phyloP scores from a whole-genome alignment of 2,113 vertebrate species.

The Oryzias javanicus region DNA sequence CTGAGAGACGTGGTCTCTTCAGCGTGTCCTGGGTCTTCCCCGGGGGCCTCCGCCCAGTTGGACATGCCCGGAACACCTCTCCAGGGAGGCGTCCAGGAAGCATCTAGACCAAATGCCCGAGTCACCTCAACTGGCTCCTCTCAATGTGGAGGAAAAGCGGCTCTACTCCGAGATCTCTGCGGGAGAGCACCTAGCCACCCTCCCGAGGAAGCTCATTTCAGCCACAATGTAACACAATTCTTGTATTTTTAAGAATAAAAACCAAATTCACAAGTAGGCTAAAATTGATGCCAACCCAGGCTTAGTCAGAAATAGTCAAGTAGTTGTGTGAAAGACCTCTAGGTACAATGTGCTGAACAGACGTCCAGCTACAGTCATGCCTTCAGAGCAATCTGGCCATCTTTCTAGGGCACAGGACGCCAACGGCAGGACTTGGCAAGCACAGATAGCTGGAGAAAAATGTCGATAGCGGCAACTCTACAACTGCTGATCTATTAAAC shows the following conservation, averaged over 20 bases:
- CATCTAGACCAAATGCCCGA: too few relatives aligned
- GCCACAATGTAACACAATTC: conserved; percentile 57
- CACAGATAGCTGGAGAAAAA: conserved; percentile 59
- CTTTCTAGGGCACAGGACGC: conserved; percentile 71
- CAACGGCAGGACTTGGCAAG: conserved; percentile 69
- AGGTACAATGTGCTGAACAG: conserved; percentile 66
- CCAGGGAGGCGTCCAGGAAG: too few relatives aligned
- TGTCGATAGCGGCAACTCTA: conserved; percentile 67
- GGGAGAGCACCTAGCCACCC: too few relatives aligned
- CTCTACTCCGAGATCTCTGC: too few relatives aligned
- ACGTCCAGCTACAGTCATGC: conserved; percentile 57
- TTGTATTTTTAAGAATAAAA: conserved; percentile 37
- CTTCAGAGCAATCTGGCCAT: conserved; percentile 71
- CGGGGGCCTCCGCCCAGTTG: too few relatives aligned
- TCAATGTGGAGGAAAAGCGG: too few relatives aligned
- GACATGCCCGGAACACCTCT: too few relatives aligned
- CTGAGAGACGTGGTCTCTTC: too few relatives aligned
- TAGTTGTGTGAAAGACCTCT: conserved; percentile 55
- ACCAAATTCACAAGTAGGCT: conserved; percentile 36
- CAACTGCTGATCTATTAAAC: conserved; percentile 75
- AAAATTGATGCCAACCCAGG: conserved; percentile 24
- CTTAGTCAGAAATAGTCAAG: conserved; percentile 25
- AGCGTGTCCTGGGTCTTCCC: too few relatives aligned
- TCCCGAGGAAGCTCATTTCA: too few relatives aligned
- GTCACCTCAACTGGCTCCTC: too few relatives aligned